Evolutionary conservation across 2,797 vertebrate species (phyloP), one percentile per base, ranked within the genome.

Genomic region (Myotis myotis): DNA sequence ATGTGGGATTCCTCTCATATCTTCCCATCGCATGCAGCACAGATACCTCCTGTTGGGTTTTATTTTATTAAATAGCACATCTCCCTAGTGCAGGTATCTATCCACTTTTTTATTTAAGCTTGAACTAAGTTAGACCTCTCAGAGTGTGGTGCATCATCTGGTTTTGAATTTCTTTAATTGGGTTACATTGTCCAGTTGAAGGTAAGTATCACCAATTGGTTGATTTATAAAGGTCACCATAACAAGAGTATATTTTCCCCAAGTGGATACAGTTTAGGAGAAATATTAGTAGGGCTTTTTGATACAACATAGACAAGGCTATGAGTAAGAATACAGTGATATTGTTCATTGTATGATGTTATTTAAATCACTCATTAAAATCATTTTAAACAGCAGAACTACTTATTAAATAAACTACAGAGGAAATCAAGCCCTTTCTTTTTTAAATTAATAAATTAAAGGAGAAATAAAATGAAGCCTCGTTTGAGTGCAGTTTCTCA

Each of bases 371-470:
- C n/a, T 92, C 62, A 76, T 57, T 82, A 82, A 96, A 95, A 89
- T 90, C 44, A 88, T 60, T 87, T 87, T 28, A 82, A 66, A 51
- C 72, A 70, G 7, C 2, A 10, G 44, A 30, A 57, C 30, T 82
- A 44, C 87, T 79, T 95, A 76, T 49, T 36, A 87, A 91, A 70
- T 53, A 41, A 86, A 78, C 38, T 55, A 89, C 51, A 74, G 62
- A 74, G 8, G 23, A 38, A 85, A 66, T 51, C 64, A 90, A 87
- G 22, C 23, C 8, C 49, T 74, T 81, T n/a, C 33, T 55, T 89
- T 94, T 81, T 62, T 84, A 94, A 79, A 84, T 93, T 84, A 94
- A 72, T 88, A 87, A 78, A 49, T 80, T 79, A 74, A 95, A 93
- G 57, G 51, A 76, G 53, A 89, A 92, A 72, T 81, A 83, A 79